Conservation (phyloP, 2,888 invertebrate genomes). For the Tolmerus cingulatus region DNA sequence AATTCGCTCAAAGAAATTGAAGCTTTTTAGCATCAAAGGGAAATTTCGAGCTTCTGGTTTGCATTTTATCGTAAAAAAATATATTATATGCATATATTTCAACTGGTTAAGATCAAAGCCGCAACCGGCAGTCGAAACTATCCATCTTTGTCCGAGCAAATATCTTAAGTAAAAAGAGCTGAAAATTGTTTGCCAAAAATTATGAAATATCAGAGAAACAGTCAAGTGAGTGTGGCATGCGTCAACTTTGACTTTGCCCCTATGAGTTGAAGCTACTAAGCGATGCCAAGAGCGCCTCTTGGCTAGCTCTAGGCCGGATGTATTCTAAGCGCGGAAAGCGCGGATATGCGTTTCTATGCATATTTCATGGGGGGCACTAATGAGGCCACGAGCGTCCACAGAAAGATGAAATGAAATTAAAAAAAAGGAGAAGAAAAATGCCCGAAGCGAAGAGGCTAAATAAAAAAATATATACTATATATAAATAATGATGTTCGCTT, state of each 20-base stretch:
- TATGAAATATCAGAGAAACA: not conserved
- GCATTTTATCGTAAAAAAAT: not conserved
- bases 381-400: not conserved
- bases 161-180: not conserved
- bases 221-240: not conserved
- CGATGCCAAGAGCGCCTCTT: not conserved
- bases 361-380: constrained; percentile 31
- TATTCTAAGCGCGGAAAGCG: not conserved
- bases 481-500: not conserved
- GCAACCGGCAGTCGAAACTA: not conserved
- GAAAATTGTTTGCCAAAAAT: not conserved
- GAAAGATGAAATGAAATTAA: not conserved
- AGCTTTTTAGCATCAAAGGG: not conserved
- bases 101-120: not conserved
- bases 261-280: not conserved
- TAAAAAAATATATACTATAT: not conserved
- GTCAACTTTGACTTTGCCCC: not conserved
- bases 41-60: not conserved
- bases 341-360: constrained; percentile 32
- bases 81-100: not conserved
- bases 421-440: not conserved
- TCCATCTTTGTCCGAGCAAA: not conserved
- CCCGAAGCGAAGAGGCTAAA: not conserved
- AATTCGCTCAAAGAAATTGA: not conserved
- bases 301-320: not conserved